phyloP scores from a whole-genome alignment of 2,797 vertebrate species.

The Peromyscus melanophrys region DNA sequence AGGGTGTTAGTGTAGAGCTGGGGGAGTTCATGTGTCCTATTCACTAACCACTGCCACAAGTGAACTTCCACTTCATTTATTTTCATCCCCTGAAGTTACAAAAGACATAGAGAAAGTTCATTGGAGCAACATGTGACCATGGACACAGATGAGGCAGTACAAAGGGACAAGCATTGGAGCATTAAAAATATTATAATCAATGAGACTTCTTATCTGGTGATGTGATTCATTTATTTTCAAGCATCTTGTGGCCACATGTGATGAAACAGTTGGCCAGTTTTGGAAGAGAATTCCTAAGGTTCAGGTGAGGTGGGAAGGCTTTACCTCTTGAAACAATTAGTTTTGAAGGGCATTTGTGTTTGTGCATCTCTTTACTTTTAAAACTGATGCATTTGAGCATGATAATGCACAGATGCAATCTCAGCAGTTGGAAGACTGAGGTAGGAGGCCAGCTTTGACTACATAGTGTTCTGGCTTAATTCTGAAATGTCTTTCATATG shows the following conservation, averaged over 20 bases:
- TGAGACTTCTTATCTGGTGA: conserved; percentile 67
- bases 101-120: conserved; percentile 42
- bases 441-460: not conserved
- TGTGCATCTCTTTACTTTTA: not conserved
- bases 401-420: not conserved
- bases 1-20: not conserved
- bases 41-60: conserved; percentile 27
- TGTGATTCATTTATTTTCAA: conserved; percentile 72
- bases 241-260: not conserved
- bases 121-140: conserved; percentile 57
- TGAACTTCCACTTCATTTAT: conserved; percentile 74
- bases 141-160: conserved; percentile 7
- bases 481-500: not conserved
- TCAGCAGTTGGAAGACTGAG: not conserved
- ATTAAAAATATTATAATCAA: conserved; percentile 73
- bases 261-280: not conserved
- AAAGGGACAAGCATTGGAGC: conserved; percentile 28
- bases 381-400: not conserved
- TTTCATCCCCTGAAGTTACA: conserved; percentile 65
- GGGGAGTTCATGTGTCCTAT: conserved; percentile 36
- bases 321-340: conserved; percentile 11
- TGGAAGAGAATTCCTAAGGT: not conserved
- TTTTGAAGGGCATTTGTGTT: not conserved
- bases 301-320: too few relatives aligned
- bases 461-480: not conserved